A percentile compares a stretch with the other conserved stretches of the same genome.
Evolutionary conservation across 1,140 invertebrate species (phyloP).

Genomic region (Protaetia brevitarsis): DNA sequence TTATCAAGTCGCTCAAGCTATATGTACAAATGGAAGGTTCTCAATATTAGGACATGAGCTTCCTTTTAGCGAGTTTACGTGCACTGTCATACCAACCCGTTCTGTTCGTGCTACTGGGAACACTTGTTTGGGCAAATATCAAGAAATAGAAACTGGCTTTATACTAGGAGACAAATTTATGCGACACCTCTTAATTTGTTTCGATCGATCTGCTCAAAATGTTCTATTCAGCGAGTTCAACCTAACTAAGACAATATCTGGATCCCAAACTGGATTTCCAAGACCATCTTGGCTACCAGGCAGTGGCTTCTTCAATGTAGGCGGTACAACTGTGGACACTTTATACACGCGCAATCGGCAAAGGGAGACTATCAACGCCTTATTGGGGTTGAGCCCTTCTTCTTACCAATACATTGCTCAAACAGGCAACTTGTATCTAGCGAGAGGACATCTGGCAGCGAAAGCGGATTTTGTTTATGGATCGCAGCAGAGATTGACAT

Average conservation of each 20-base stretch:
- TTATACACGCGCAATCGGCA: constrained; percentile 40
- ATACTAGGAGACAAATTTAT: constrained; percentile 32
- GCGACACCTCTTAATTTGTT: constrained; percentile 35
- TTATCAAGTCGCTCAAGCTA: constrained; percentile 1
- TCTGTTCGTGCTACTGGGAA: constrained; percentile 29
- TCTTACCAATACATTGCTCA: constrained; percentile 37
- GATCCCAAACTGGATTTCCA: constrained; percentile 39
- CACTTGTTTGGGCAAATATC: constrained; percentile 36
- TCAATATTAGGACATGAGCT: background rate
- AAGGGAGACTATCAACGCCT: constrained; percentile 32
- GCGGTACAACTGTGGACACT: constrained; percentile 27
- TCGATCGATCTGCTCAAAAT: constrained; percentile 31
- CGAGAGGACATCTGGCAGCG: constrained; percentile 65
- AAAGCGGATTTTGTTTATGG: constrained; percentile 64
- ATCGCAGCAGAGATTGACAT: constrained; percentile 59
- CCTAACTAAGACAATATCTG: constrained; percentile 36
- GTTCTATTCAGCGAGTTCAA: constrained; percentile 31
- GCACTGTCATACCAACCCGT: constrained; percentile 25
- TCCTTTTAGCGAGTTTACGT: constrained; percentile 28
- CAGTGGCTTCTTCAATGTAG: constrained; percentile 35
- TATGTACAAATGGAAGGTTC: constrained; percentile 21
- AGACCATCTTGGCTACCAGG: constrained; percentile 40
- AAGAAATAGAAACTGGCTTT: constrained; percentile 45
- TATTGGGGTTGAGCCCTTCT: constrained; percentile 40
- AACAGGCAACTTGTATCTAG: constrained; percentile 48